Percentiles rank a stretch among this genome's conserved stretches.
Conservation (phyloP, 2,888 invertebrate genomes). For the Eilema depressum region DNA sequence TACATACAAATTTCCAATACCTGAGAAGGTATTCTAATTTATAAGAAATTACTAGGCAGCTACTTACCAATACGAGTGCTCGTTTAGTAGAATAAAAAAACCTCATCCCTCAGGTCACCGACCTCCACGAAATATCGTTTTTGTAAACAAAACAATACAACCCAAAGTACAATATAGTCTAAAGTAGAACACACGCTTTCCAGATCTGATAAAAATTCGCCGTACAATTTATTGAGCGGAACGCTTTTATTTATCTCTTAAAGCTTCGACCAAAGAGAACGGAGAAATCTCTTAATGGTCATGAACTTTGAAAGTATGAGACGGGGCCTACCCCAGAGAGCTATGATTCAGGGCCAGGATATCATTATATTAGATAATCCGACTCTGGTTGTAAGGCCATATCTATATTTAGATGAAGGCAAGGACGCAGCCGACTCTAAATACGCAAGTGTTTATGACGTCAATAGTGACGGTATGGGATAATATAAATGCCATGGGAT, state of each 20-base stretch:
- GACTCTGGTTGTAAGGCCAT: constrained; percentile 64
- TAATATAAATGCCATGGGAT: constrained; percentile 33
- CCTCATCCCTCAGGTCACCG: neutral
- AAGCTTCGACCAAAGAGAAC: constrained; percentile 65
- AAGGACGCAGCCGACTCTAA: constrained; percentile 34
- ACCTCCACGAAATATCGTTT: neutral
- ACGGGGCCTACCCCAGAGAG: constrained; percentile 69
- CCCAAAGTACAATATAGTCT: constrained; percentile 28
- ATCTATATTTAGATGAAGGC: constrained; percentile 66
- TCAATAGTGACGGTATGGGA: constrained; percentile 29
- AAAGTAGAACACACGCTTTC: constrained; percentile 35
- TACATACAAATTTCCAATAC: no score
- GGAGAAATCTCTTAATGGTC: constrained; percentile 71
- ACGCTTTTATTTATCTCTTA: constrained; percentile 62
- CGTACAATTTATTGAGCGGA: constrained; percentile 57
- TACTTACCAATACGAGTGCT: no score
- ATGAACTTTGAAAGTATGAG: constrained; percentile 77
- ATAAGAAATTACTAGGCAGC: no score
- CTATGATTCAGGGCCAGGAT: constrained; percentile 75
- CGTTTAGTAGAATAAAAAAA: neutral
- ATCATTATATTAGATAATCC: constrained; percentile 78
- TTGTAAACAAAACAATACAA: neutral
- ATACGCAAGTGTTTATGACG: constrained; percentile 35
- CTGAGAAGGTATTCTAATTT: neutral
- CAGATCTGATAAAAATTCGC: constrained; percentile 55